Conservation (phyloP, 1,140 invertebrate species). For the Hirudo medicinalis region DNA sequence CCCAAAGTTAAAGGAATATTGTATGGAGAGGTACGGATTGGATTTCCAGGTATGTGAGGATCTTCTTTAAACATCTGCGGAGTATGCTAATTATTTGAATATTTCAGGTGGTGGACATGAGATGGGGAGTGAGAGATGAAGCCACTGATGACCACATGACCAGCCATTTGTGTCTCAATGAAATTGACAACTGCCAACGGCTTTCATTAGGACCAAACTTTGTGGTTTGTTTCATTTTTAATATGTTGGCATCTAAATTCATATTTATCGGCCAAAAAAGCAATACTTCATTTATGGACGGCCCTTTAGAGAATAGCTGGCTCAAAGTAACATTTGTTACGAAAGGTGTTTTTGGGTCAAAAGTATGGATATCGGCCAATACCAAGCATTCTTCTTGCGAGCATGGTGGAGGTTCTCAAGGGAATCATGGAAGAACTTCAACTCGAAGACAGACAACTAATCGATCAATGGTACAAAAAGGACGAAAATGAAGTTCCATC, state of each 20-base stretch:
- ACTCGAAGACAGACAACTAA: constrained; percentile 53
- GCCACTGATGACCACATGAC: constrained; percentile 23
- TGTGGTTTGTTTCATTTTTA: constrained; percentile 17
- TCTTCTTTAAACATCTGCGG: background rate
- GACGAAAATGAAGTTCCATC: constrained; percentile 83
- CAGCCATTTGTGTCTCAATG: constrained; percentile 21
- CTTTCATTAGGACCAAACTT: constrained; percentile 24
- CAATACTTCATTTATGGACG: too few relatives aligned
- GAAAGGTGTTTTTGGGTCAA: constrained; percentile 23
- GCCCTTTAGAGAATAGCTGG: too few relatives aligned
- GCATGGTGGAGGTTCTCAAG: constrained; percentile 68
- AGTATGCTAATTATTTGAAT: background rate
- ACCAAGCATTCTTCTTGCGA: constrained; percentile 69
- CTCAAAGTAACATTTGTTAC: too few relatives aligned
- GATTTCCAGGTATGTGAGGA: constrained; percentile 72
- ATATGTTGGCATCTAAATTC: background rate
- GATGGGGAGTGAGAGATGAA: constrained; percentile 26
- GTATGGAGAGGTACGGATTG: constrained; percentile 88
- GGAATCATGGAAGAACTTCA: constrained; percentile 58
- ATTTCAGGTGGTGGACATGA: constrained; percentile 25
- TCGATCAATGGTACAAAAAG: constrained; percentile 71
- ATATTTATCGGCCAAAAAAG: background rate
- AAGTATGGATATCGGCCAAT: constrained; percentile 87
- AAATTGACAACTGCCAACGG: constrained; percentile 22
- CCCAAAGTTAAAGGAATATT: constrained; percentile 90